phyloP scores from a whole-genome alignment of 2,888 invertebrate species.

The Drosophila parthenogenetica region DNA sequence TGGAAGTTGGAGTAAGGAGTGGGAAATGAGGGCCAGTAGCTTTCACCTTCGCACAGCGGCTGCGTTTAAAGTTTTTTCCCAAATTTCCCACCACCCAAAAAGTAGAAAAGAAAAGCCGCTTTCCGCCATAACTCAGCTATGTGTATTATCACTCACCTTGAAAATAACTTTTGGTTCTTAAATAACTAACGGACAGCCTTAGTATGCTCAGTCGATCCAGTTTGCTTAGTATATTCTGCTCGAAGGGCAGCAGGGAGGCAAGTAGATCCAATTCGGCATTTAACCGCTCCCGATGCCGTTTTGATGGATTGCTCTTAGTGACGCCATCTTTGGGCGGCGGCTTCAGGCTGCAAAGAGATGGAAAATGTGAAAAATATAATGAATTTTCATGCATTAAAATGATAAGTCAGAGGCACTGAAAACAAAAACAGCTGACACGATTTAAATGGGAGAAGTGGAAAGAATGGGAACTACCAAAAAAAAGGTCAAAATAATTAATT shows the following conservation, averaged over 20 bases:
- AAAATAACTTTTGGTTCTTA: conserved; percentile 99
- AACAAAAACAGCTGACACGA: conserved; percentile 53
- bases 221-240: conserved; percentile 98
- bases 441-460: conserved; percentile 21
- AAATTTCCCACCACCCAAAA: conserved; percentile 27
- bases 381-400: conserved; percentile 66
- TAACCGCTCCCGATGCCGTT: conserved; percentile 97
- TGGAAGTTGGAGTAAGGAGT: not conserved
- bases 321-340: conserved; percentile 97
- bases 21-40: not conserved
- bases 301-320: conserved; percentile 99
- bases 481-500: conserved; percentile 80
- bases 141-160: conserved; percentile 91
- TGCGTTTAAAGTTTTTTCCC: conserved; percentile 24
- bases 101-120: too few relatives aligned
- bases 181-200: conserved; percentile 98
- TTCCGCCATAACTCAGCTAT: not conserved
- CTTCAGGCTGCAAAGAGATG: conserved; percentile 91
- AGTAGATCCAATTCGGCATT: conserved; percentile 99
- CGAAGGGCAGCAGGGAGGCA: conserved; percentile 97
- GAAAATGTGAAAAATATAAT: conserved; percentile 21
- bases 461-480: conserved; percentile 2
- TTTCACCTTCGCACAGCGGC: conserved; percentile 9
- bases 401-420: conserved; percentile 25
- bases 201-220: conserved; percentile 99